phyloP scores from a whole-genome alignment of 2,797 vertebrate genomes.

The Chaetophractus vellerosus region DNA sequence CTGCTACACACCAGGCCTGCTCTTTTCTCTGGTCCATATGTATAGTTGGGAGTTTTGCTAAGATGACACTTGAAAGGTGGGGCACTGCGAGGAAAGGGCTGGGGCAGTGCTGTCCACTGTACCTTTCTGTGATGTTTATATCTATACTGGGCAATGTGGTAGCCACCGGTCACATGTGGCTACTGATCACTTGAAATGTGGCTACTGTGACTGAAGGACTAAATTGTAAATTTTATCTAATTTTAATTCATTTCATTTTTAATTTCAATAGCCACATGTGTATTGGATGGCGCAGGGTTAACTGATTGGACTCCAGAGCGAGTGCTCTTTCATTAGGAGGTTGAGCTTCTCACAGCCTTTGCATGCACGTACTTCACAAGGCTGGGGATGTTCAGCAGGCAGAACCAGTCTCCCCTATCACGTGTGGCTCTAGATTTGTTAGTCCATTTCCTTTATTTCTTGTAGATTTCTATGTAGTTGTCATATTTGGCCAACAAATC shows the following conservation, averaged over 20 bases:
- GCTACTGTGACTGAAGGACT: background rate
- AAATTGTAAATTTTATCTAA: background rate
- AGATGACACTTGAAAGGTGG: background rate
- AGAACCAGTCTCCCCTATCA: background rate
- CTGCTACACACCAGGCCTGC: background rate
- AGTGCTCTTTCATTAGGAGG: background rate
- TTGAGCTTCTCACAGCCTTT: background rate
- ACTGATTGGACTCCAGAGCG: background rate
- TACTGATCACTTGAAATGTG: background rate
- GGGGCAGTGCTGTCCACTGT: background rate
- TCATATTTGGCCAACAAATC: slow-evolving; percentile 41
- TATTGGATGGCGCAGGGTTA: background rate
- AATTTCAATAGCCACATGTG: background rate
- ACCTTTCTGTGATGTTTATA: slow-evolving; percentile 1
- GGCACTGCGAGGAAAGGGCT: background rate
- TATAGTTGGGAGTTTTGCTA: background rate
- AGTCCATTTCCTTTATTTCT: slow-evolving; percentile 20
- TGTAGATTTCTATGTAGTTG: background rate
- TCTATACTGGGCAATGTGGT: background rate
- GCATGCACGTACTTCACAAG: background rate
- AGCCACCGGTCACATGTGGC: background rate
- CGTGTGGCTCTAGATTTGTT: background rate
- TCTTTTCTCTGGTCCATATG: background rate
- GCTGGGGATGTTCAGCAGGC: background rate
- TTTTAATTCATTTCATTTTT: background rate